These are phyloP conservation scores for Microtus pennsylvanicus DNA, from an alignment of 2,113 vertebrate species.

Conservation along the genomic window DNA sequence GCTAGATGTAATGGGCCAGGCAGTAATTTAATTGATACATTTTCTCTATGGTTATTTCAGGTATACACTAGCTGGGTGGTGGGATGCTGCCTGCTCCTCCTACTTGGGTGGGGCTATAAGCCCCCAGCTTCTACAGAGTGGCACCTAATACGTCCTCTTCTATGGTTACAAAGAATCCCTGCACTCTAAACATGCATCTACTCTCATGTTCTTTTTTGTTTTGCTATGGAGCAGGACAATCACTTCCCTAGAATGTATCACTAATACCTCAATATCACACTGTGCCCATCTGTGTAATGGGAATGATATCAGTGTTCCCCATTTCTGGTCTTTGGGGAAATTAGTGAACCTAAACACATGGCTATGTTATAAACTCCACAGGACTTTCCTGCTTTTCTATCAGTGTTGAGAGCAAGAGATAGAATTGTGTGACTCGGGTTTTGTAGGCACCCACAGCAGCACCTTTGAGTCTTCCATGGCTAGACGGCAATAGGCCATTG, in stretches of 20 bases:
- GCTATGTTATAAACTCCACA: not conserved
- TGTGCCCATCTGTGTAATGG: not conserved
- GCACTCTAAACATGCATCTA: not conserved
- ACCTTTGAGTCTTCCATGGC: not conserved
- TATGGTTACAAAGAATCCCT: not conserved
- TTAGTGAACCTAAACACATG: not conserved
- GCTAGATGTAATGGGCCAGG: too few species aligned
- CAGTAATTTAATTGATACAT: too few species aligned
- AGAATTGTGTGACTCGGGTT: too few species aligned
- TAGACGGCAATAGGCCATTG: too few species aligned
- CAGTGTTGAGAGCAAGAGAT: not conserved
- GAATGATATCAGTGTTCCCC: not conserved
- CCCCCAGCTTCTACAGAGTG: too few species aligned
- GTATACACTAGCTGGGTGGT: too few species aligned
- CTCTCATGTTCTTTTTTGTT: not conserved
- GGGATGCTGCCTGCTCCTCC: too few species aligned
- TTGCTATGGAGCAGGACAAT: too few species aligned
- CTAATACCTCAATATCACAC: not conserved
- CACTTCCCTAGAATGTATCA: not conserved
- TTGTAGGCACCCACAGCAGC: not conserved
- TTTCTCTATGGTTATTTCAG: too few species aligned
- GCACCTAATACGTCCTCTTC: rapidly evolving
- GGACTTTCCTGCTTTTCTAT: not conserved
- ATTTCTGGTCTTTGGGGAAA: not conserved
- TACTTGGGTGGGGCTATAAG: rapidly evolving